Base-by-base conservation (phyloP, 2,113 vertebrate genomes). In the Puffinus mauretanicus region DNA sequence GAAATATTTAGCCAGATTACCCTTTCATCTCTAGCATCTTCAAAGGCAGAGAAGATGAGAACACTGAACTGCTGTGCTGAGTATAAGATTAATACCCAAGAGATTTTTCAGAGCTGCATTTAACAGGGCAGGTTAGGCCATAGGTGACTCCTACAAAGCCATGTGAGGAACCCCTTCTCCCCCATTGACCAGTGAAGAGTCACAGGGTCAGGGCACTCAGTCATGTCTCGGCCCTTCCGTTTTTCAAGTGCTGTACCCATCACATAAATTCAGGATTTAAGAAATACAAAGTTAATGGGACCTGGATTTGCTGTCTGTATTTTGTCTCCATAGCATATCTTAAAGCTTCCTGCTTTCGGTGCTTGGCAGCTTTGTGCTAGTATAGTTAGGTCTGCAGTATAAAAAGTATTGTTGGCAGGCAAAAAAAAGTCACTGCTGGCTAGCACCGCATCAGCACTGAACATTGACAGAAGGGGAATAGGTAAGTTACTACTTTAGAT, bases 401-500 rank as follows among this genome's bases (percentile, higher is more conserved):
- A 25, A 42, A 66, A 61, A n/a, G 12, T n/a, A 12, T 5, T 29
- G 22, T 21, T 54, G 51, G 26, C n/a, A 42, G 47, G 65, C 11
- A 61, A 82, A 38, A 71, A 65, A 21, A 7, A 16, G 6, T 38
- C 55, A 10, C 25, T 62, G 55, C 24, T 66, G 32, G 30, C n/a
- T 66, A 27, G 27, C 27, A 20, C 14, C 4, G 1, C 49, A 40
- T 57, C 47, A 38, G 22, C 67, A 34, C 29, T 34, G 58, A 72
- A 30, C 7, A 1, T 0, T 61, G 46, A 14, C 1, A 1, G 61
- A 52, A 52, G 25, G 26, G 55, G 55, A 64, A 20, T 17, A 38
- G 26, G 13, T 30, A 58, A 58, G 20, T 27, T 86, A 17, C 29
- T 47, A 6, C 34, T 65, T 64, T 2, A 36, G 25, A 30, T 58